These are phyloP conservation scores for Pseudachorutes palmiensis DNA, from an alignment of 1,140 invertebrate species.

Conservation along the genomic window DNA sequence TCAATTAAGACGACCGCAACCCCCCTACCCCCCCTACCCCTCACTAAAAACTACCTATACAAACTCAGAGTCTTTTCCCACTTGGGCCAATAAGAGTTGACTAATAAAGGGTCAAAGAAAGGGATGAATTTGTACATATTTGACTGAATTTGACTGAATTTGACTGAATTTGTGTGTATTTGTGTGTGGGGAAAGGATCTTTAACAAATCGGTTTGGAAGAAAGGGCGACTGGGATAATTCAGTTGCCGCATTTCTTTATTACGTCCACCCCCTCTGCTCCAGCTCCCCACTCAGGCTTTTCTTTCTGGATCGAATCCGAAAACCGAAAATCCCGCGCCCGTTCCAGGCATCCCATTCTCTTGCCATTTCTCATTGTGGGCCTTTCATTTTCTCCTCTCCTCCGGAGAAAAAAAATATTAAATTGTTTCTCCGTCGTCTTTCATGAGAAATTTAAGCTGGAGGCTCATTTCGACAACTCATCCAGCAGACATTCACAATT, in stretches of 20 bases:
- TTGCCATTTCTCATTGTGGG: constrained; percentile 19
- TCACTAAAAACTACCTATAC: too few relatives aligned
- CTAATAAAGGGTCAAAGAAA: too few relatives aligned
- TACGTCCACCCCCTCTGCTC: constrained; percentile 8
- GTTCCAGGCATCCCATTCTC: too few relatives aligned
- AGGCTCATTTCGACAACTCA: constrained; percentile 11
- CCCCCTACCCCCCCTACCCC: too few relatives aligned
- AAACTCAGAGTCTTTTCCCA: too few relatives aligned
- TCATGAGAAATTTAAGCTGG: background rate
- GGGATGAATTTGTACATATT: too few relatives aligned
- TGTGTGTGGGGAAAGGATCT: background rate
- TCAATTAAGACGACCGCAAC: too few relatives aligned
- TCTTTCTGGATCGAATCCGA: too few relatives aligned
- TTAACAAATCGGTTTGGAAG: background rate
- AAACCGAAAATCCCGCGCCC: too few relatives aligned
- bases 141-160: too few relatives aligned
- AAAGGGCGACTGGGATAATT: background rate
- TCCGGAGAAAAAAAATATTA: constrained; percentile 9
- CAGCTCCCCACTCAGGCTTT: background rate
- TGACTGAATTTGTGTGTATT: background rate
- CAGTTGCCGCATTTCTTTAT: constrained; percentile 6
- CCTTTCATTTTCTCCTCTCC: constrained; percentile 29
- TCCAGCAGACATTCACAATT: constrained; percentile 12
- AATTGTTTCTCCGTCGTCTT: background rate
- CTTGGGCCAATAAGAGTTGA: too few relatives aligned